Conservation (phyloP, 2,888 invertebrate species). For the Troides helena region DNA sequence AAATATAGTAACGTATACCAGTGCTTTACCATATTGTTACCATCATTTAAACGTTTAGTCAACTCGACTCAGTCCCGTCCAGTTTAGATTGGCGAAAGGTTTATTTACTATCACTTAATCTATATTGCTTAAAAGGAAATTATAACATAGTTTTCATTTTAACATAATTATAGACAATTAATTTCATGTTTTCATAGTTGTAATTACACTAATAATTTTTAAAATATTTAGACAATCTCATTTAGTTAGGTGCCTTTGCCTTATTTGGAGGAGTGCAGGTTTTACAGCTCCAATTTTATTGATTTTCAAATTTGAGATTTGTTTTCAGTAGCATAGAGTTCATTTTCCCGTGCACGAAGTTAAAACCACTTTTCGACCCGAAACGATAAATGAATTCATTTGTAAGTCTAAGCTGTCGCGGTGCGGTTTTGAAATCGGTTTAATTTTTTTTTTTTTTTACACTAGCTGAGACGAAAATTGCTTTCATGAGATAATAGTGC, state of each 20-base stretch:
- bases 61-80: no score
- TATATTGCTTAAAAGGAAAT: no score
- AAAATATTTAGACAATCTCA: not conserved
- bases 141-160: no score
- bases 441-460: constrained; percentile 21
- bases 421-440: constrained; percentile 17
- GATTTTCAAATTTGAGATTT: not conserved
- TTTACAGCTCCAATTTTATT: not conserved
- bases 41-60: no score
- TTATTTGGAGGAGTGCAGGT: not conserved
- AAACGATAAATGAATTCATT: constrained; percentile 28
- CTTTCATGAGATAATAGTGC: not conserved
- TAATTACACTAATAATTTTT: not conserved
- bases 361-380: constrained; percentile 2
- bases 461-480: constrained; percentile 13
- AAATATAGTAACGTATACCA: no score
- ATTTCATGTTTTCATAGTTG: no score
- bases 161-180: no score
- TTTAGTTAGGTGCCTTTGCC: not conserved
- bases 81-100: no score
- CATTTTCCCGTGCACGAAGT: not conserved
- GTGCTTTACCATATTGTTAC: no score
- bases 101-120: no score
- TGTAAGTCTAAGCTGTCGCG: constrained; percentile 22
- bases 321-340: not conserved